A percentile compares a stretch with the other conserved stretches of the same genome.
Conservation (phyloP, 2,797 vertebrate genomes). For the Anguilla megastoma region DNA sequence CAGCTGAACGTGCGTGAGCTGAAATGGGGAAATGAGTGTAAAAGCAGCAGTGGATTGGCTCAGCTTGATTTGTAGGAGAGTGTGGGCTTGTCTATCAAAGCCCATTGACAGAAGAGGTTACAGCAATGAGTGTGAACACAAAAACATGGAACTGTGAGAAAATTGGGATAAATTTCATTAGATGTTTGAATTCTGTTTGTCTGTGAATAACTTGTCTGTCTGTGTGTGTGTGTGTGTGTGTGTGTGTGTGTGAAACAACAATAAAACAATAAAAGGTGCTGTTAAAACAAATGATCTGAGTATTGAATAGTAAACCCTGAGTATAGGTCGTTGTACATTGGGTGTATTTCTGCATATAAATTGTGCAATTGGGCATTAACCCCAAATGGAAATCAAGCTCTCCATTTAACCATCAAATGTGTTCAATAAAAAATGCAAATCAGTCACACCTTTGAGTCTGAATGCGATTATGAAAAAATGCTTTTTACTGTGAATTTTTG, state of each 20-base stretch:
- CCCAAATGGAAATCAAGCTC: slow-evolving; percentile 61
- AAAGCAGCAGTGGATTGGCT: too few relatives aligned
- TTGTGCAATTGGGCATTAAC: background rate
- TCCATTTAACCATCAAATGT: slow-evolving; percentile 75
- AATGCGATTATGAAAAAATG: slow-evolving; percentile 69
- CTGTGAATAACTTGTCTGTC: background rate
- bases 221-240: slow-evolving; percentile 3
- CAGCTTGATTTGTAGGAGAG: too few relatives aligned
- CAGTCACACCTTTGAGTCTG: slow-evolving; percentile 73
- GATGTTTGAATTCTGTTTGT: background rate
- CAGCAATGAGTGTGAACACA: background rate
- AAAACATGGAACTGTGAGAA: background rate
- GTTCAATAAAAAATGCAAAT: slow-evolving; percentile 83
- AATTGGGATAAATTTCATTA: background rate
- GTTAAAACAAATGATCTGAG: background rate
- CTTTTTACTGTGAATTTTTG: slow-evolving; percentile 68
- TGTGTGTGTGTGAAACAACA: background rate
- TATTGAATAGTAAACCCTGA: background rate
- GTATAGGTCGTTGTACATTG: background rate
- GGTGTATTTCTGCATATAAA: background rate
- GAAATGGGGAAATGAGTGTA: too few relatives aligned
- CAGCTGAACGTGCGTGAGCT: background rate
- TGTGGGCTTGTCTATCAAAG: background rate
- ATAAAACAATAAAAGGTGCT: background rate
- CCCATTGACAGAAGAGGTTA: background rate